A percentile compares a stretch with the other conserved stretches of the same genome.
Conservation (phyloP, 2,113 vertebrate genomes). For the Macquaria ambigua region DNA sequence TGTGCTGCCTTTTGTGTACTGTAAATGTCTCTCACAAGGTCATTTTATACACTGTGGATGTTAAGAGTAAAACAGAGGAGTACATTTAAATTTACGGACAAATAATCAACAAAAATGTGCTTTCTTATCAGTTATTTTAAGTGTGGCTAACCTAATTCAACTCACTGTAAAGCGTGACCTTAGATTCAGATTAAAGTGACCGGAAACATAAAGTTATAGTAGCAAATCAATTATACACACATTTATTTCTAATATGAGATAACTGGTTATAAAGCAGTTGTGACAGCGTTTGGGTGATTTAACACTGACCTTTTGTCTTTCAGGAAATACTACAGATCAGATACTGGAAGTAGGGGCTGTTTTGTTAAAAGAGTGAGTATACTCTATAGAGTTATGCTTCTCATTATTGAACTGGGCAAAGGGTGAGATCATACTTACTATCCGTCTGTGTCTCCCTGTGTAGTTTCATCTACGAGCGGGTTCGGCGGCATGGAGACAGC, state of each 20-base stretch:
- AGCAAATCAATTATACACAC: not conserved
- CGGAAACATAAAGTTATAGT: not conserved
- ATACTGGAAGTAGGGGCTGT: conserved; percentile 76
- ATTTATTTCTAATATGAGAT: not conserved
- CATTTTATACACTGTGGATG: not conserved
- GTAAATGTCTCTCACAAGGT: not conserved
- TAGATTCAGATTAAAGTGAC: not conserved
- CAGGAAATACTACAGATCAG: conserved; percentile 73
- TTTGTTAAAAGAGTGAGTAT: conserved; percentile 83
- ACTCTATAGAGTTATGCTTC: not conserved
- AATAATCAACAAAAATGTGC: not conserved
- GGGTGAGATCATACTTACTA: not conserved
- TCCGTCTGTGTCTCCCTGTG: not conserved
- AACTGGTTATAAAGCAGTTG: not conserved
- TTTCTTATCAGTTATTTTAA: not conserved
- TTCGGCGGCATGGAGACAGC: conserved; percentile 64
- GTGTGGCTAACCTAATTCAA: no score
- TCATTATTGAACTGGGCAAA: not conserved
- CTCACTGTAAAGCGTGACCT: not conserved
- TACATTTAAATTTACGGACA: not conserved
- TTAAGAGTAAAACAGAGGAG: not conserved
- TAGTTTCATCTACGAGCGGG: conserved; percentile 84
- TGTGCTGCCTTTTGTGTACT: not conserved
- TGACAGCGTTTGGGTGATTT: not conserved
- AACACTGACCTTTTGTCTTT: conserved; percentile 37